phyloP scores from a whole-genome alignment of 1,140 invertebrate species.

The Trichoplusia ni region DNA sequence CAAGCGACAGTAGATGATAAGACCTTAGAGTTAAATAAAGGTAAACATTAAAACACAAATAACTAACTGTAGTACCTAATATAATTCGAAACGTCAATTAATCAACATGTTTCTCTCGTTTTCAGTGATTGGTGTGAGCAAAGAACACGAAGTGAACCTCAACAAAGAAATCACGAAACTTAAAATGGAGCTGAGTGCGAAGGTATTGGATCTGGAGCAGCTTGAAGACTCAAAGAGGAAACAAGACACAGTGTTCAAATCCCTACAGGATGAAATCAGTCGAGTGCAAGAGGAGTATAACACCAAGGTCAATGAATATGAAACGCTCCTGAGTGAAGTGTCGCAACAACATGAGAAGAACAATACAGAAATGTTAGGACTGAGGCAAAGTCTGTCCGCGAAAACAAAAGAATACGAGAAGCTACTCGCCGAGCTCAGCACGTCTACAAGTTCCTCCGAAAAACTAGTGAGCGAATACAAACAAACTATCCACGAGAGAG shows the following conservation, averaged over 20 bases:
- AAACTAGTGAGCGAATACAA: conserved; percentile 74
- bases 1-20: conserved; percentile 78
- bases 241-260: conserved; percentile 74
- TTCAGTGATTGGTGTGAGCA: conserved; percentile 72
- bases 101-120: conserved; percentile 14
- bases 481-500: conserved; percentile 73
- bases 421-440: conserved; percentile 57
- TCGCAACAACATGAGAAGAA: conserved; percentile 72
- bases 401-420: conserved; percentile 75
- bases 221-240: conserved; percentile 76
- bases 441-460: conserved; percentile 57
- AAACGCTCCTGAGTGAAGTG: conserved; percentile 69
- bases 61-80: neutral
- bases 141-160: conserved; percentile 77
- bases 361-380: conserved; percentile 68
- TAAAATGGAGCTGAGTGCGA: conserved; percentile 82
- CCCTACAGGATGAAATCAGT: conserved; percentile 68
- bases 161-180: conserved; percentile 82
- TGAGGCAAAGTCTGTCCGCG: conserved; percentile 65
- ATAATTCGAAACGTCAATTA: neutral
- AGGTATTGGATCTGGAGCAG: conserved; percentile 80
- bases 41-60: conserved; percentile 44
- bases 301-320: conserved; percentile 75
- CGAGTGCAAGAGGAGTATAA: conserved; percentile 67
- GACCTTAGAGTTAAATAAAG: conserved; percentile 76